phyloP scores from a whole-genome alignment of 2,797 vertebrate genomes.

The Carcharodon carcharias region DNA sequence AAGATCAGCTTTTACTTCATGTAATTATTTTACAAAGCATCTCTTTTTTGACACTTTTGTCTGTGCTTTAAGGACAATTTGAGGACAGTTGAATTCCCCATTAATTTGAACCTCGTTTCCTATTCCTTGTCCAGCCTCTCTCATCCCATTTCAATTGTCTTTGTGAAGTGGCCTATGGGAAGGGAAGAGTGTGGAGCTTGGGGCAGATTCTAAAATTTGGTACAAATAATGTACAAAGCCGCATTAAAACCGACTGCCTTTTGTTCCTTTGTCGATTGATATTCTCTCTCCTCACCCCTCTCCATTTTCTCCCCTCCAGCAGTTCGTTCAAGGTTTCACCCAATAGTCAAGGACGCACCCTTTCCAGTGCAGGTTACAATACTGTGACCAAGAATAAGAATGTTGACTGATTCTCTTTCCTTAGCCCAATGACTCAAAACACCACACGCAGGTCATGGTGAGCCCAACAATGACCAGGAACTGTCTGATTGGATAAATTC shows the following conservation, averaged over 20 bases:
- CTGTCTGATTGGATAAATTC: not conserved
- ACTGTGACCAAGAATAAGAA: not conserved
- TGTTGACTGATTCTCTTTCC: not conserved
- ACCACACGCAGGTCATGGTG: not conserved
- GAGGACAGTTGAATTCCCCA: not conserved
- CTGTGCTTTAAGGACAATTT: not conserved
- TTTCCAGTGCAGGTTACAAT: not conserved
- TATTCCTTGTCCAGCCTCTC: constrained; percentile 22
- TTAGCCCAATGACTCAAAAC: not conserved
- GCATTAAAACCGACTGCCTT: not conserved
- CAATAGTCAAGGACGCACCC: not conserved
- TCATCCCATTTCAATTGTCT: constrained; percentile 1
- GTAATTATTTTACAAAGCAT: not conserved
- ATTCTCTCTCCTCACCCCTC: too few species aligned
- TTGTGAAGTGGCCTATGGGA: constrained; percentile 7
- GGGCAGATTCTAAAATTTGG: not conserved
- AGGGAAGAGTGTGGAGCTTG: not conserved
- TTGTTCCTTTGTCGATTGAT: not conserved
- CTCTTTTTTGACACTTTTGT: not conserved
- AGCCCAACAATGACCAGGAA: not conserved
- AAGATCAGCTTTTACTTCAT: not conserved
- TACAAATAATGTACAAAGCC: not conserved
- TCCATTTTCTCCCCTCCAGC: not conserved
- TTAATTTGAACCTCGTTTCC: not conserved
- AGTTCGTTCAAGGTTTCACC: not conserved